A percentile compares a stretch with the other conserved stretches of the same genome.
These are phyloP conservation scores for Tupiocoris notatus DNA, from an alignment of 2,888 invertebrate genomes.

Conservation along the genomic window DNA sequence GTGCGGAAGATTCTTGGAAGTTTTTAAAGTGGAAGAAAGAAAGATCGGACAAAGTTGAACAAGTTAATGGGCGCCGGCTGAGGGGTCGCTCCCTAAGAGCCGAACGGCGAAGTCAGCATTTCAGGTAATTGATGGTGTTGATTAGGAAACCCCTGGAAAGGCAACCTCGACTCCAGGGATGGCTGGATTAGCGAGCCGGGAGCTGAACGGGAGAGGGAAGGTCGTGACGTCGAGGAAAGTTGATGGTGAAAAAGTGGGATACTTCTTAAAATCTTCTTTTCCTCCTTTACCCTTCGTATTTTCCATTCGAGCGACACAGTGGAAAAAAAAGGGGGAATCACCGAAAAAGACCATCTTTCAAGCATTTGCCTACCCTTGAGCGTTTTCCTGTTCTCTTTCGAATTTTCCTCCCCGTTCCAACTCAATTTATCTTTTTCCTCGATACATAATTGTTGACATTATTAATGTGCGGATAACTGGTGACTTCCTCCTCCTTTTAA, in stretches of 20 bases:
- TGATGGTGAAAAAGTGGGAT: conserved; percentile 1
- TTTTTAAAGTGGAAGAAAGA: conserved; percentile 15
- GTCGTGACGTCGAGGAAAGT: background rate
- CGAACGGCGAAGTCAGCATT: conserved; percentile 15
- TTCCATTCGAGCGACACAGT: background rate
- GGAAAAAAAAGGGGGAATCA: background rate
- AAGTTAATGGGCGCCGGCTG: conserved; percentile 21
- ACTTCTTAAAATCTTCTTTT: background rate
- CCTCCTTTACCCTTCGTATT: background rate
- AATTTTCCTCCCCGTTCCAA: background rate
- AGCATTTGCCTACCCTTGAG: background rate
- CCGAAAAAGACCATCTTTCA: background rate
- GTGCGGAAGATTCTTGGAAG: background rate
- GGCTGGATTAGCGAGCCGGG: background rate
- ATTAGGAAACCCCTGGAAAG: conserved; percentile 29
- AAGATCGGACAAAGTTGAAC: conserved; percentile 35
- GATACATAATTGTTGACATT: conserved; percentile 14
- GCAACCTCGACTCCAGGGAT: too few relatives aligned
- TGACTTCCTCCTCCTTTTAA: too few relatives aligned
- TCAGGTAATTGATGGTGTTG: conserved; percentile 41
- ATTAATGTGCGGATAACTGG: too few relatives aligned
- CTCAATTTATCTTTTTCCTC: background rate
- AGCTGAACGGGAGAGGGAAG: background rate
- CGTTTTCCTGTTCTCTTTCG: background rate
- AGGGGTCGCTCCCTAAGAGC: background rate